These are phyloP conservation scores for Mythimna albipuncta DNA, from an alignment of 2,888 invertebrate genomes.

Conservation along the genomic window DNA sequence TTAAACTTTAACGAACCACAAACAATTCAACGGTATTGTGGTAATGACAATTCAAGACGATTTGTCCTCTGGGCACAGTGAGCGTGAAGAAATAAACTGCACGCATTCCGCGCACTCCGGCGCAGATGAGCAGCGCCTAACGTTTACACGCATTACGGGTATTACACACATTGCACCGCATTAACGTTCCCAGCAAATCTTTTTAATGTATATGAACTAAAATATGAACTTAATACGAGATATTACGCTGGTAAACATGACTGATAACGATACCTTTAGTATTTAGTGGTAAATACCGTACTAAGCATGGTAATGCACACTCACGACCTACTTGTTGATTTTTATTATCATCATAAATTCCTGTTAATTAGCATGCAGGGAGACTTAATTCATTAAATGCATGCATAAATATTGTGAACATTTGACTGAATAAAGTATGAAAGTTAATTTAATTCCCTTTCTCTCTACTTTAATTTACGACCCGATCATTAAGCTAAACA, in stretches of 20 bases:
- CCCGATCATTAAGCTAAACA: background rate
- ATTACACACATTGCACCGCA: slow-evolving; percentile 51
- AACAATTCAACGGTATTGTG: slow-evolving; percentile 73
- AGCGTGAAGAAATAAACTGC: slow-evolving; percentile 57
- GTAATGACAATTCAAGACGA: slow-evolving; percentile 71
- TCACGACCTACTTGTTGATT: slow-evolving; percentile 11
- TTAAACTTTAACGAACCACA: slow-evolving; percentile 76
- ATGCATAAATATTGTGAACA: slow-evolving; percentile 9
- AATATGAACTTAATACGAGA: slow-evolving; percentile 34
- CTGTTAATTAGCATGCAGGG: slow-evolving; percentile 28
- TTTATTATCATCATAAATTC: slow-evolving; percentile 31
- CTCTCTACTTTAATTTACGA: background rate
- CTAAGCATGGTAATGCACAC: slow-evolving; percentile 15
- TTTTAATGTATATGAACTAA: slow-evolving; percentile 38
- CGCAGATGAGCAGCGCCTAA: slow-evolving; percentile 27
- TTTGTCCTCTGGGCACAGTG: slow-evolving; percentile 55
- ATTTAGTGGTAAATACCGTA: slow-evolving; percentile 31
- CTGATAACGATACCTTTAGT: background rate
- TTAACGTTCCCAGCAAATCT: slow-evolving; percentile 54
- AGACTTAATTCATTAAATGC: background rate
- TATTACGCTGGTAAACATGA: slow-evolving; percentile 22
- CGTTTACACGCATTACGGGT: slow-evolving; percentile 54
- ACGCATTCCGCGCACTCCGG: slow-evolving; percentile 53
- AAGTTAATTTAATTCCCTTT: slow-evolving; percentile 1
- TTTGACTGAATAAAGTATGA: slow-evolving; percentile 11